phyloP scores from a whole-genome alignment of 2,797 vertebrate genomes.

The Octomys mimax region DNA sequence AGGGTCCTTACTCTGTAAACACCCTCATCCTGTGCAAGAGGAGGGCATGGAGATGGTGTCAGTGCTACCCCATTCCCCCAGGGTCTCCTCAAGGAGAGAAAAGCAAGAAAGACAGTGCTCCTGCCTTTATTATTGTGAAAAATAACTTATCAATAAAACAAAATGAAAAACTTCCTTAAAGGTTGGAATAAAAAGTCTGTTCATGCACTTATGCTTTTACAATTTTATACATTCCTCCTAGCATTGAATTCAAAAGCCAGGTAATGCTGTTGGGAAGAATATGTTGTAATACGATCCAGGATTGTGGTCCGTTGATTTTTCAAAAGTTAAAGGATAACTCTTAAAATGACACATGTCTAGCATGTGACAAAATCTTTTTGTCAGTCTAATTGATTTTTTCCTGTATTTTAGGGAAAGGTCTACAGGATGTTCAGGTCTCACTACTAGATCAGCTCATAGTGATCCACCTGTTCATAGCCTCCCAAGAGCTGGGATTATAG shows the following conservation, averaged over 20 bases:
- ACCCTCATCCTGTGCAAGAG: no score
- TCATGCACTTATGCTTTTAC: neutral
- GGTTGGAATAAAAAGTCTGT: neutral
- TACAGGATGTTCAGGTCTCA: no score
- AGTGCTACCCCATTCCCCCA: no score
- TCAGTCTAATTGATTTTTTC: neutral
- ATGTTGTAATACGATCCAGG: neutral
- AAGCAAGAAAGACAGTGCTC: no score
- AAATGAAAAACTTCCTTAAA: neutral
- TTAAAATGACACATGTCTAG: neutral
- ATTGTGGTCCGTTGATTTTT: neutral
- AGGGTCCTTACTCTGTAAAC: no score
- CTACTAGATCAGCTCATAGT: no score
- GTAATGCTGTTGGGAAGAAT: neutral
- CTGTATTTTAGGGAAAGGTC: no score
- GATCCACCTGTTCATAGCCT: no score
- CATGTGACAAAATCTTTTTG: slow-evolving; percentile 3
- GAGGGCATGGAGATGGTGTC: no score
- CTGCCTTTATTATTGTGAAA: slow-evolving; percentile 19
- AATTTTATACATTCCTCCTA: neutral
- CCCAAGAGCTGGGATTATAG: no score
- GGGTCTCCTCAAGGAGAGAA: no score
- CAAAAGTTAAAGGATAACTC: neutral
- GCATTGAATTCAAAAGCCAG: neutral
- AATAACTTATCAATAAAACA: neutral